Percentiles rank a stretch among this genome's conserved stretches.
phyloP scores from a whole-genome alignment of 2,888 invertebrate species.

The Hipparchia sbordonii region DNA sequence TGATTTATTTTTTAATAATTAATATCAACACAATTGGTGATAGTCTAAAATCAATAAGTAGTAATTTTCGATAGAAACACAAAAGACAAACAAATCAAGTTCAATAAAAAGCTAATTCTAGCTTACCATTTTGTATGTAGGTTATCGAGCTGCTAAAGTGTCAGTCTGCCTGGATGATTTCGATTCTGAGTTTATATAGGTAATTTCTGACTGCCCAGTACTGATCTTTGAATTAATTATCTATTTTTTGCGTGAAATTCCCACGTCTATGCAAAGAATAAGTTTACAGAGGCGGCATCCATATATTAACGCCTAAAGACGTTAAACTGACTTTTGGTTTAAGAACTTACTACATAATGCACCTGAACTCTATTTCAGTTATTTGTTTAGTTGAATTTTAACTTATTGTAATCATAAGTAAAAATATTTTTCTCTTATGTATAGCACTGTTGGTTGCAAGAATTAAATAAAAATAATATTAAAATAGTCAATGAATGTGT shows the following conservation, averaged over 20 bases:
- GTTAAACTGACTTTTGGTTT: neutral
- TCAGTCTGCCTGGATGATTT: conserved; percentile 7
- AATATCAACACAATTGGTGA: too few relatives aligned
- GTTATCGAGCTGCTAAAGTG: conserved; percentile 9
- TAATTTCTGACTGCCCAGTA: conserved; percentile 1
- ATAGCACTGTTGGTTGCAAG: too few relatives aligned
- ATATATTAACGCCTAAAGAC: neutral
- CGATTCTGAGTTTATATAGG: neutral
- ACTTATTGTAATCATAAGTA: too few relatives aligned
- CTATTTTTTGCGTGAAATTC: conserved; percentile 8
- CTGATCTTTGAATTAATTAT: conserved; percentile 5
- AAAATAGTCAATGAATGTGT: too few relatives aligned
- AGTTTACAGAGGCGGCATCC: neutral
- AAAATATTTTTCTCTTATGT: too few relatives aligned
- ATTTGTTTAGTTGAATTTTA: too few relatives aligned
- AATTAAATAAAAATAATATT: too few relatives aligned
- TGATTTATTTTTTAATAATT: too few relatives aligned
- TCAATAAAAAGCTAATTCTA: neutral
- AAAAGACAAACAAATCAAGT: neutral
- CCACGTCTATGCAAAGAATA: neutral
- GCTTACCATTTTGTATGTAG: conserved; percentile 9
- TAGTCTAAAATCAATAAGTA: too few relatives aligned
- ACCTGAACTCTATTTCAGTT: too few relatives aligned
- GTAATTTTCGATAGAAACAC: too few relatives aligned
- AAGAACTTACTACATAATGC: neutral